phyloP scores from a whole-genome alignment of 2,797 vertebrate genomes.

The Tangara arthus region DNA sequence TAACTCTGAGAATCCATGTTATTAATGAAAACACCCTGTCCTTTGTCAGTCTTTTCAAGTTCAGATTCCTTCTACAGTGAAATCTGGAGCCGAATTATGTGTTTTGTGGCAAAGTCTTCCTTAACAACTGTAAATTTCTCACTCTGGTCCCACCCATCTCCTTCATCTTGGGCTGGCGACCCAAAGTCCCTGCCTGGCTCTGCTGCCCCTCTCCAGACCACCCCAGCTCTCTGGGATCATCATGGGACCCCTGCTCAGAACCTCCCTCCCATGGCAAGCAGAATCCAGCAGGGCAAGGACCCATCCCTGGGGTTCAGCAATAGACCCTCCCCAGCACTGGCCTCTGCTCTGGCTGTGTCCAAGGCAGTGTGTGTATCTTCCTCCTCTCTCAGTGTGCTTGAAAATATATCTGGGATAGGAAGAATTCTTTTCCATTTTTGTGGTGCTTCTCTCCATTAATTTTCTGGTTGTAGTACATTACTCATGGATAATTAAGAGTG shows the following conservation, averaged over 20 bases:
- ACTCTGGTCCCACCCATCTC: background rate
- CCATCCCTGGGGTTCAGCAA: fast-evolving
- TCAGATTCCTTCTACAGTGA: background rate
- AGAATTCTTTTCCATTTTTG: conserved; percentile 63
- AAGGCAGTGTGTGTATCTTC: background rate
- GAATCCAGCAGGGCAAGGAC: background rate
- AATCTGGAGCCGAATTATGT: background rate
- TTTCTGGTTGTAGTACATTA: conserved; percentile 77
- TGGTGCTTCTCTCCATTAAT: conserved; percentile 79
- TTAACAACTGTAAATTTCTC: background rate
- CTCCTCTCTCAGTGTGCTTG: background rate
- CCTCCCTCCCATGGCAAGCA: fast-evolving
- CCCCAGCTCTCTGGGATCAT: background rate
- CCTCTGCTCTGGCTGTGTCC: background rate
- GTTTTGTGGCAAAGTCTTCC: background rate
- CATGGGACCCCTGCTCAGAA: background rate
- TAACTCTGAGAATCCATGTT: fast-evolving
- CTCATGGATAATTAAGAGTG: conserved; percentile 82
- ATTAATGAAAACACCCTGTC: background rate
- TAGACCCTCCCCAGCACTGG: background rate
- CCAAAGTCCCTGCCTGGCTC: fast-evolving
- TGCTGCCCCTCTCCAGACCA: background rate
- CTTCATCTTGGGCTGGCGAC: background rate
- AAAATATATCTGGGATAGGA: background rate
- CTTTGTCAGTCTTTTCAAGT: background rate